A percentile compares a stretch with the other conserved stretches of the same genome.
Evolutionary conservation across 2,113 vertebrate genomes (phyloP).

Genomic region (Calcarius ornatus): DNA sequence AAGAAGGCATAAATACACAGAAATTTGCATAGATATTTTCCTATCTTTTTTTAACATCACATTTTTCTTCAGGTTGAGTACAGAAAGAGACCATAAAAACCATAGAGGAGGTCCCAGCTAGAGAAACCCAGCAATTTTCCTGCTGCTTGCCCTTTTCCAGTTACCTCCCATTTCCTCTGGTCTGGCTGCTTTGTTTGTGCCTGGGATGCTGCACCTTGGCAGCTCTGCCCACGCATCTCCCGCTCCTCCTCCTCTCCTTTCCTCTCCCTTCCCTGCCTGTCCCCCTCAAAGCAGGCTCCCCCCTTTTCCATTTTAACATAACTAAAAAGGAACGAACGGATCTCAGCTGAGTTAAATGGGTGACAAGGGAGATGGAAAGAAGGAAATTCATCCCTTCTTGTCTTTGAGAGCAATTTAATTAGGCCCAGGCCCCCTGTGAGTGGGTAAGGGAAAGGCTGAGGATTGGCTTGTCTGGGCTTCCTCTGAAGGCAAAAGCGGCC

Average conservation of each 20-base stretch:
- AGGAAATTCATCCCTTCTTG: slow-evolving; percentile 84
- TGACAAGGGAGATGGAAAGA: slow-evolving; percentile 78
- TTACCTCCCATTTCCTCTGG: background rate
- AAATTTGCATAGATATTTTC: fast-evolving
- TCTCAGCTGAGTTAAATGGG: slow-evolving; percentile 79
- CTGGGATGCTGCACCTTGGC: slow-evolving; percentile 43
- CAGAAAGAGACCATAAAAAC: slow-evolving; percentile 7
- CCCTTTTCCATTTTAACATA: slow-evolving; percentile 64
- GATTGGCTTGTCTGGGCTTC: slow-evolving; percentile 68
- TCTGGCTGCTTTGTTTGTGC: slow-evolving; percentile 65
- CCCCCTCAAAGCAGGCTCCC: slow-evolving; percentile 50
- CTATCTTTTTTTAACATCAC: background rate
- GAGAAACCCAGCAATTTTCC: background rate
- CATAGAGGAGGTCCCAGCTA: background rate
- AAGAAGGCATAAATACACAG: background rate
- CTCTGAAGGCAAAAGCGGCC: slow-evolving; percentile 74
- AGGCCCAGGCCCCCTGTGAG: slow-evolving; percentile 72
- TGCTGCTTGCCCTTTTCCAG: background rate
- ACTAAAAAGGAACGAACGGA: slow-evolving; percentile 76
- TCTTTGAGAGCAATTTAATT: slow-evolving; percentile 92
- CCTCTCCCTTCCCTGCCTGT: background rate
- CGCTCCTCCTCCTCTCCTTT: background rate
- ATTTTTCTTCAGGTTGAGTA: background rate
- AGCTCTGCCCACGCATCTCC: fast-evolving
- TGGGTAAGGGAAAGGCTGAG: slow-evolving; percentile 62